Conservation (phyloP, 2,888 invertebrate genomes). For the Idaea biselata region DNA sequence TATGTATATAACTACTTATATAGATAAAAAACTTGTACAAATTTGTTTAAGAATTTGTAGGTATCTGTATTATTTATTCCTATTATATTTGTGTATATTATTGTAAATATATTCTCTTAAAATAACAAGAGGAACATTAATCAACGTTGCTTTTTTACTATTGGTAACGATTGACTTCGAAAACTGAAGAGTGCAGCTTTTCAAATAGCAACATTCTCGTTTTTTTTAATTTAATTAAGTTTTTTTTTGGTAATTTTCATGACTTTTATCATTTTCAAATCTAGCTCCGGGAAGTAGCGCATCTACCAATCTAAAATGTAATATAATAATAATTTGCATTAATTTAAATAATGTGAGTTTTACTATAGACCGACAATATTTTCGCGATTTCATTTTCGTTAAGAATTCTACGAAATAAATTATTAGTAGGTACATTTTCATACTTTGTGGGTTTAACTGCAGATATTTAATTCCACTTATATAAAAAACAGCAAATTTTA, state of each 20-base stretch:
- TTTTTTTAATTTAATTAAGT: slow-evolving; percentile 25
- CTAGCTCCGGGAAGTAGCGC: slow-evolving; percentile 76
- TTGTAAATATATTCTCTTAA: slow-evolving; percentile 82
- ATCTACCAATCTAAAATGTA: slow-evolving; percentile 65
- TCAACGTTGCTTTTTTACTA: slow-evolving; percentile 76
- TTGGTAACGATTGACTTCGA: slow-evolving; percentile 74
- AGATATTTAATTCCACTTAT: slow-evolving; percentile 44
- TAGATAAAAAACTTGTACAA: slow-evolving; percentile 78
- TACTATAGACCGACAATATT: slow-evolving; percentile 47
- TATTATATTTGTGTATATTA: slow-evolving; percentile 72
- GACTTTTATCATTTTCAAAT: slow-evolving; percentile 50
- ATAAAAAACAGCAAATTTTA: neutral
- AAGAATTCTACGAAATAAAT: slow-evolving; percentile 47
- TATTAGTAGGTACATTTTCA: slow-evolving; percentile 29
- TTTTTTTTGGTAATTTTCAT: slow-evolving; percentile 47
- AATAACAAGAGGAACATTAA: slow-evolving; percentile 81
- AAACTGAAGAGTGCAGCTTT: slow-evolving; percentile 78
- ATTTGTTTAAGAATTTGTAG: slow-evolving; percentile 68
- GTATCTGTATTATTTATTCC: slow-evolving; percentile 72
- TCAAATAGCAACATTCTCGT: slow-evolving; percentile 75
- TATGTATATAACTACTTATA: slow-evolving; percentile 76
- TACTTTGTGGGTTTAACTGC: slow-evolving; percentile 18
- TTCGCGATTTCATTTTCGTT: slow-evolving; percentile 44
- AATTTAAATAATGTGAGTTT: slow-evolving; percentile 47
- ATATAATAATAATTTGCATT: slow-evolving; percentile 66